These are phyloP conservation scores for Xestia rhomboidea DNA, from an alignment of 2,888 invertebrate genomes.

Conservation along the genomic window DNA sequence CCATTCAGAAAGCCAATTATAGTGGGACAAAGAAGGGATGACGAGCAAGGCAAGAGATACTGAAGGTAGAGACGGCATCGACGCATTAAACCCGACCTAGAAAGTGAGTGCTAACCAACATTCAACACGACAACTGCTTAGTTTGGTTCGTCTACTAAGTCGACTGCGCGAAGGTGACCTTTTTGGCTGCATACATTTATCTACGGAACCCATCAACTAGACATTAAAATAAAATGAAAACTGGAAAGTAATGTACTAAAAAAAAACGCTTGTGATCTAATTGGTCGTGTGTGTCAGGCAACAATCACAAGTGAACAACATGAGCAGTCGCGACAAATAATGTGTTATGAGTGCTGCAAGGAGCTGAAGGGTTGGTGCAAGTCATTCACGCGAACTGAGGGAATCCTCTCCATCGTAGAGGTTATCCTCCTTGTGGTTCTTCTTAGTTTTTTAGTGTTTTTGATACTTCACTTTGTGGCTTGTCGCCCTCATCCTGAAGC, in stretches of 20 bases:
- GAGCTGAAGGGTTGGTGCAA: conserved; percentile 83
- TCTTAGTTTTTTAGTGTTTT: conserved; percentile 76
- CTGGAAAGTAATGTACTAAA: conserved; percentile 1
- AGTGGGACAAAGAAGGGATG: conserved; percentile 57
- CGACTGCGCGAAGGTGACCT: not conserved
- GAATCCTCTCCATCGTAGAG: conserved; percentile 74
- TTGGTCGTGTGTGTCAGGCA: conserved; percentile 70
- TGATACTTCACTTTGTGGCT: conserved; percentile 79
- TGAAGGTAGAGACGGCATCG: not conserved
- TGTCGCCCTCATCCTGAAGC: conserved; percentile 64
- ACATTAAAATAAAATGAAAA: not conserved
- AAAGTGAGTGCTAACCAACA: not conserved
- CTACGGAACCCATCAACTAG: not conserved
- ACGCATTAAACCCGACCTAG: not conserved
- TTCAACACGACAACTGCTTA: too few relatives aligned
- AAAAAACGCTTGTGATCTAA: conserved; percentile 65
- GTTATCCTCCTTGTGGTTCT: conserved; percentile 75
- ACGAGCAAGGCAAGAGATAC: conserved; percentile 34
- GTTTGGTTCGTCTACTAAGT: not conserved
- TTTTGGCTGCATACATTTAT: not conserved
- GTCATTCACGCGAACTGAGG: conserved; percentile 82
- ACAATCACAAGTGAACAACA: conserved; percentile 58
- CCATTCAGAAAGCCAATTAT: conserved; percentile 93
- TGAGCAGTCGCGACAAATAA: conserved; percentile 71
- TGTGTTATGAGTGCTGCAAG: conserved; percentile 80